Conservation (phyloP, 30 jellyfish, hydroid and myxozoan genomes). For the Turritopsis dohrnii region DNA sequence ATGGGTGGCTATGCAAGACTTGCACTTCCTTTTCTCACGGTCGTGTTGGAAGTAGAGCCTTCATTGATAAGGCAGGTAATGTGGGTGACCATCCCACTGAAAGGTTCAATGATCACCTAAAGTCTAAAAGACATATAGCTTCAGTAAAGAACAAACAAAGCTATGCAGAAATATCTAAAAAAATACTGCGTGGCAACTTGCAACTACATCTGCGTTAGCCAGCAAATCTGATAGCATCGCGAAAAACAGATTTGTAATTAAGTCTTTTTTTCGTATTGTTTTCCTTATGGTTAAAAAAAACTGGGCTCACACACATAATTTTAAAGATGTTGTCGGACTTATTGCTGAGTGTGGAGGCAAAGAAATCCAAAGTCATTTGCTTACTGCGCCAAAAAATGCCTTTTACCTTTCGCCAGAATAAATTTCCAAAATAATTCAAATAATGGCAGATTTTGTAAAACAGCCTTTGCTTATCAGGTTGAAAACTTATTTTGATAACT, state of each 20-base stretch:
- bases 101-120: background rate
- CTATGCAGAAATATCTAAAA: background rate
- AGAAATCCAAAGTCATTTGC: too few species aligned
- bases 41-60: background rate
- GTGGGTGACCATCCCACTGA: background rate
- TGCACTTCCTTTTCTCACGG: background rate
- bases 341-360: too few species aligned
- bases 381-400: conserved; percentile 28
- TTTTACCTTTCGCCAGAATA: conserved; percentile 25
- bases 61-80: background rate
- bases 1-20: conserved; percentile 2
- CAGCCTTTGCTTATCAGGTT: conserved; percentile 21
- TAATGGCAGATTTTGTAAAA: conserved; percentile 10
- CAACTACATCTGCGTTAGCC: background rate
- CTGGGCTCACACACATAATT: too few species aligned
- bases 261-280: conserved; percentile 11
- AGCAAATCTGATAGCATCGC: background rate
- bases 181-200: background rate
- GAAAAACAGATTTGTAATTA: conserved; percentile 5
- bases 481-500: too few species aligned
- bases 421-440: background rate
- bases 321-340: too few species aligned
- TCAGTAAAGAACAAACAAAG: background rate
- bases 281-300: background rate
- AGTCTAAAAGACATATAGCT: background rate